Percentiles rank a stretch among this genome's conserved stretches.
phyloP scores from a whole-genome alignment of 2,113 vertebrate species.

The Neoarius graeffei region DNA sequence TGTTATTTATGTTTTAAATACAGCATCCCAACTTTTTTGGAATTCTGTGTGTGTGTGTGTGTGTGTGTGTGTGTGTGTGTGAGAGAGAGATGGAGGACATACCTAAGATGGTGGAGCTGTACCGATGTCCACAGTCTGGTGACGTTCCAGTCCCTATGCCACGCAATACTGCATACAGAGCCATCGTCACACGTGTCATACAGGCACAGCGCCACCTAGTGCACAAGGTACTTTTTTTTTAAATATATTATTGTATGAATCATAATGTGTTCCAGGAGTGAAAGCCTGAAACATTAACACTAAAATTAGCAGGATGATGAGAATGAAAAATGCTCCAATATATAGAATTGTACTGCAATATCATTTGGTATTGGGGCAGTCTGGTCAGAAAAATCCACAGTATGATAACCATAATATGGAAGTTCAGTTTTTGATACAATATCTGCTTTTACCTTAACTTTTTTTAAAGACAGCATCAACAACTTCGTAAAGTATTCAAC shows the following conservation, averaged over 20 bases:
- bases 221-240: constrained; percentile 37
- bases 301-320: background rate
- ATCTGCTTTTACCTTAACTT: background rate
- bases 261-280: background rate
- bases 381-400: background rate
- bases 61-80: constrained; percentile 46
- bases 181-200: constrained; percentile 59
- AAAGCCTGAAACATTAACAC: background rate
- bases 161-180: constrained; percentile 58
- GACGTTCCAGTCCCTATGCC: constrained; percentile 55
- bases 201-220: constrained; percentile 64
- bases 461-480: background rate
- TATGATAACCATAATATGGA: background rate
- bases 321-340: background rate
- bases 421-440: background rate
- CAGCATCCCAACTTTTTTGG: no score
- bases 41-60: background rate
- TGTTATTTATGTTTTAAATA: no score
- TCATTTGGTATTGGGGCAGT: background rate
- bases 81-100: constrained; percentile 57
- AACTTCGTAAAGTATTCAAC: background rate
- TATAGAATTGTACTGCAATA: background rate
- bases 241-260: background rate
- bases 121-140: constrained; percentile 55
- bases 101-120: constrained; percentile 60